Evolutionary conservation across 2,797 vertebrate genomes (phyloP).

Genomic region (Buphagus erythrorhynchus): DNA sequence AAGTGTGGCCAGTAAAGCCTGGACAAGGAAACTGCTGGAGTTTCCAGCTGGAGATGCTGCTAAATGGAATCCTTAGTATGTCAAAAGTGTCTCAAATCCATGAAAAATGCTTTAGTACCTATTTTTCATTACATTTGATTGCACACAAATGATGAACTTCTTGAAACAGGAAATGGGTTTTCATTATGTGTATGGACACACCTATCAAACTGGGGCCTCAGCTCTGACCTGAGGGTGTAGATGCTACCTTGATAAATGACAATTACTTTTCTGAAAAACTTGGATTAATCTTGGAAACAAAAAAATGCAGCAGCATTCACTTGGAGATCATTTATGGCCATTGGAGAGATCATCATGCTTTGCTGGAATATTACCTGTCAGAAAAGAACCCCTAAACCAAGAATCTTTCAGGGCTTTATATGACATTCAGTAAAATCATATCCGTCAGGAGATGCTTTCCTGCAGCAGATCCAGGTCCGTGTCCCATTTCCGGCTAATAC

Average conservation of each 20-base stretch:
- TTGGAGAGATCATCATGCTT: conserved; percentile 29
- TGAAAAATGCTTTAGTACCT: background rate
- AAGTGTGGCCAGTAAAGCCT: background rate
- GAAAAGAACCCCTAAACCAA: conserved; percentile 22
- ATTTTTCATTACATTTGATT: background rate
- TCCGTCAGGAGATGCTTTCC: conserved; percentile 47
- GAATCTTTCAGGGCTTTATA: conserved; percentile 17
- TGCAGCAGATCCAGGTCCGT: conserved; percentile 20
- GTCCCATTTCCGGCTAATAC: conserved; percentile 39
- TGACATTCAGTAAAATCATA: conserved; percentile 52
- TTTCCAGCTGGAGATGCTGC: background rate
- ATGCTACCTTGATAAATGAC: conserved; percentile 42
- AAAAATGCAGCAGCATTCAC: background rate
- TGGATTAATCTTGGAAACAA: background rate
- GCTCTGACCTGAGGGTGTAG: background rate
- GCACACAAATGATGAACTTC: background rate
- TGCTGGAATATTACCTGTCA: conserved; percentile 46
- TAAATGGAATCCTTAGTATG: background rate
- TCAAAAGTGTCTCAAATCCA: background rate
- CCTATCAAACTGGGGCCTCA: background rate
- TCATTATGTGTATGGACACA: background rate
- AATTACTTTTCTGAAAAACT: background rate
- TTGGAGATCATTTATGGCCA: background rate
- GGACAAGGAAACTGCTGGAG: background rate
- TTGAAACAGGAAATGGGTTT: conserved; percentile 28